Percentiles rank a stretch among this genome's conserved stretches.
Conservation (phyloP, 2,797 vertebrate genomes). For the Melanogrammus aeglefinus region DNA sequence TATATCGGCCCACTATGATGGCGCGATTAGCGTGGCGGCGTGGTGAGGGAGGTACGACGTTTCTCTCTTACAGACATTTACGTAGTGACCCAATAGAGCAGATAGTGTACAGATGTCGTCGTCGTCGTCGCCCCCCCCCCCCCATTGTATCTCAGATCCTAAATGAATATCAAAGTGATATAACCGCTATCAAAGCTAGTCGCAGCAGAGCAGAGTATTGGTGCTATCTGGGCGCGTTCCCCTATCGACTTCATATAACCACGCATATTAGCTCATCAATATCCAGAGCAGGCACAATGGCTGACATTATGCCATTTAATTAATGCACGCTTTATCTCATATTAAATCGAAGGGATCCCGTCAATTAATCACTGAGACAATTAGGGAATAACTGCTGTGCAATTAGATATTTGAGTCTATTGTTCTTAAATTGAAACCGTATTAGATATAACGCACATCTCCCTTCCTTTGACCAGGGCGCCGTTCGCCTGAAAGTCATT, state of each 20-base stretch:
- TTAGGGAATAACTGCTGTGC: conserved; percentile 34
- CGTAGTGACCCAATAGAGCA: not conserved
- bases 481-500: not conserved
- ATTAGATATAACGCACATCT: conserved; percentile 7
- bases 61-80: conserved; percentile 37
- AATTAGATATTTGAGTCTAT: conserved; percentile 31
- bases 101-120: not conserved
- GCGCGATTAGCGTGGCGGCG: conserved; percentile 54
- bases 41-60: conserved; percentile 13
- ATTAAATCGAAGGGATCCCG: conserved; percentile 36
- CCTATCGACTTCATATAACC: conserved; percentile 15
- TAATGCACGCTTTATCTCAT: conserved; percentile 39
- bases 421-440: conserved; percentile 11
- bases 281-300: conserved; percentile 13
- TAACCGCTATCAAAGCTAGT: conserved; percentile 15
- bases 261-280: conserved; percentile 21
- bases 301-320: conserved; percentile 37
- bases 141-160: conserved; percentile 30
- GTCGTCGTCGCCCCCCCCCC: conserved; percentile 20
- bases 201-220: conserved; percentile 11
- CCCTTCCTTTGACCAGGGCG: not conserved
- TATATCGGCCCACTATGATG: conserved; percentile 63
- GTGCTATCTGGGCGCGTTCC: conserved; percentile 12
- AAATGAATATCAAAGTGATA: conserved; percentile 20
- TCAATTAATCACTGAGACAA: conserved; percentile 36